Evolutionary conservation across 2,888 invertebrate genomes (phyloP).

Genomic region (Ptilodon capucinus): DNA sequence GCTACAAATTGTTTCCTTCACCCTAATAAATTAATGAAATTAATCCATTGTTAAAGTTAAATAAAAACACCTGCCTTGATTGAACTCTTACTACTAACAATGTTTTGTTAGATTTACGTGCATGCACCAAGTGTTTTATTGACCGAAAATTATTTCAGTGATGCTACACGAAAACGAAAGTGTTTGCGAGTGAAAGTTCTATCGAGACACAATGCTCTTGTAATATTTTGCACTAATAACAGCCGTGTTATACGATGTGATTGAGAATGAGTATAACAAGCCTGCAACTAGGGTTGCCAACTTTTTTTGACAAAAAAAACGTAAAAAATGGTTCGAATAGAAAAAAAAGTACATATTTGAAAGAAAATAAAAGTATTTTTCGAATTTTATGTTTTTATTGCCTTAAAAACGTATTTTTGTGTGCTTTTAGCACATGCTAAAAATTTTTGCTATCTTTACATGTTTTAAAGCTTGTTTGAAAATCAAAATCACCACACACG

Average conservation of each 20-base stretch:
- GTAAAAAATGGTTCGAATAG: no score
- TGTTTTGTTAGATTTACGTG: constrained; percentile 5
- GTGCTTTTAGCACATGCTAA: no score
- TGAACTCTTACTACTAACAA: not conserved
- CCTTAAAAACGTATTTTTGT: no score
- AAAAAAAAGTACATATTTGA: no score
- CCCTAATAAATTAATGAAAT: not conserved
- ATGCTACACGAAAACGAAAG: constrained; percentile 29
- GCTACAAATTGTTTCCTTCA: not conserved
- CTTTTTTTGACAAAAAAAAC: no score
- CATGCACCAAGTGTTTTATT: constrained; percentile 16
- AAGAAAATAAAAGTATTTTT: no score
- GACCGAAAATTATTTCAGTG: constrained; percentile 18
- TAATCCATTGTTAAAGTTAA: not conserved
- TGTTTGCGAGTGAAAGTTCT: constrained; percentile 29
- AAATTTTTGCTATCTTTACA: no score
- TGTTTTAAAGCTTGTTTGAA: no score
- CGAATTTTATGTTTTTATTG: no score
- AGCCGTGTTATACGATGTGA: not conserved
- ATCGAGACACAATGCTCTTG: constrained; percentile 4
- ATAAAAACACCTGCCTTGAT: not conserved
- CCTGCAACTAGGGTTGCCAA: no score
- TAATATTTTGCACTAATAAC: constrained; percentile 7
- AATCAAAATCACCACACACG: no score
- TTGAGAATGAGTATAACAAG: not conserved